Evolutionary conservation across 1,140 invertebrate genomes (phyloP).

Genomic region (Drosophila nigromelanica): DNA sequence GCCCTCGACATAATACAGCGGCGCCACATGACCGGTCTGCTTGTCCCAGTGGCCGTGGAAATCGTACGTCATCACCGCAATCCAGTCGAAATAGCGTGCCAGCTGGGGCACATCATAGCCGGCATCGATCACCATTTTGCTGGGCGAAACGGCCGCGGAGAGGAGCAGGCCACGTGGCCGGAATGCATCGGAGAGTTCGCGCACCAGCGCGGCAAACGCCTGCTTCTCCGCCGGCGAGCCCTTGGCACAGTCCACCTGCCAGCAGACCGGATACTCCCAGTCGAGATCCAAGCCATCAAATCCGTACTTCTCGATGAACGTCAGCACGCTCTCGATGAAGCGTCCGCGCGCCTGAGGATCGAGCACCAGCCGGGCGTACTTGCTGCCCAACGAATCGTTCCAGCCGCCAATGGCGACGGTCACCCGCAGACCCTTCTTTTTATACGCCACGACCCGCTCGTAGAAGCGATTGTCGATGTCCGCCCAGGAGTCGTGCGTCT

Average conservation of each 20-base stretch:
- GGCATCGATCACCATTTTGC: constrained; percentile 91
- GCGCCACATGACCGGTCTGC: constrained; percentile 93
- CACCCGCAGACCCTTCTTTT: constrained; percentile 83
- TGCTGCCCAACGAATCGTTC: constrained; percentile 94
- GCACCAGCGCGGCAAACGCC: constrained; percentile 89
- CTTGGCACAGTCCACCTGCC: constrained; percentile 91
- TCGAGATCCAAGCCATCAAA: constrained; percentile 95
- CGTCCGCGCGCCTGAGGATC: constrained; percentile 88
- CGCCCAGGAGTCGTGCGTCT: constrained; percentile 88
- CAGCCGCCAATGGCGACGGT: constrained; percentile 90
- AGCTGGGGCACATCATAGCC: constrained; percentile 91
- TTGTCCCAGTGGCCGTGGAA: constrained; percentile 96
- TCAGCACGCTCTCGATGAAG: constrained; percentile 90
- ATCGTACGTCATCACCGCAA: constrained; percentile 95
- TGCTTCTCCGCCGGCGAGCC: constrained; percentile 91
- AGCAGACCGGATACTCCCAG: constrained; percentile 92
- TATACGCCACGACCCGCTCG: constrained; percentile 90
- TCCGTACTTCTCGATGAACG: constrained; percentile 91
- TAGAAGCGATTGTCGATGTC: constrained; percentile 91
- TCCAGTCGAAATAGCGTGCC: constrained; percentile 91
- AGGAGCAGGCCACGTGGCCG: constrained; percentile 88
- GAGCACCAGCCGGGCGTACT: constrained; percentile 93
- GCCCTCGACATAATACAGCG: constrained; percentile 90
- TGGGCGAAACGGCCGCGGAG: constrained; percentile 93
- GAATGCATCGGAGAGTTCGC: constrained; percentile 89